Evolutionary conservation across 1,140 invertebrate species (phyloP), one percentile per base, ranked within the genome.

Genomic region (Scaptomyza hsui): DNA sequence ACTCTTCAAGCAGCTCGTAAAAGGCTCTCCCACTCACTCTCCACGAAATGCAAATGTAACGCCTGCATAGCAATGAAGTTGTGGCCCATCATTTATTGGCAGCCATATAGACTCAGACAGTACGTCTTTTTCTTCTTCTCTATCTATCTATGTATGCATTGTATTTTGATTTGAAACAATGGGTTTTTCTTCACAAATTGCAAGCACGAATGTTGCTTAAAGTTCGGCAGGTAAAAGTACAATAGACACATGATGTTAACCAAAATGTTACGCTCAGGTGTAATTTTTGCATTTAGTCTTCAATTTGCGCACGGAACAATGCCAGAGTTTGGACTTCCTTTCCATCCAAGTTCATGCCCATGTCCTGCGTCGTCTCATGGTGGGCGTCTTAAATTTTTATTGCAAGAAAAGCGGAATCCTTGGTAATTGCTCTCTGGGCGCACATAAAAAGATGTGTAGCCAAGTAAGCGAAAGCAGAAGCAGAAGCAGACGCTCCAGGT

Each of bases 381-480:
- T 72, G 72, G 42, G 71, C 59, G 67, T 88, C 82, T 88, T 88
- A 88, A 78, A 88, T 82, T 88, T 88, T 78, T 88, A 88, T 88
- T 88, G 82, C 82, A 76, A 75, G 65, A 61, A 75, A 78, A 78
- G 74, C 78, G 71, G 71, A 86, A 82, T 88, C 75, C 72, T 82
- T 60, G 52, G 78, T 88, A 88, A 88, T 88, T 88, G 82, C 82
- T 88, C 82, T 88, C 82, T 18, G 56, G 82, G 74, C 71, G 83
- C 71, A 53, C 78, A 76, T 88, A 88, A 88, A 88, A 72, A 88
- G 77, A 88, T 85, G 81, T 85, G 81, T 88, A 85, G 82, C 78
- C 78, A 85, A 85, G 73, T 88, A 86, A 88, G 82, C 82, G 82
- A 78, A 75, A 88, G 75, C 72, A 78, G 47, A 2, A 48, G n/a